Base-by-base conservation (phyloP, 2,797 vertebrate genomes). In the Brachyalestes nurse region DNA sequence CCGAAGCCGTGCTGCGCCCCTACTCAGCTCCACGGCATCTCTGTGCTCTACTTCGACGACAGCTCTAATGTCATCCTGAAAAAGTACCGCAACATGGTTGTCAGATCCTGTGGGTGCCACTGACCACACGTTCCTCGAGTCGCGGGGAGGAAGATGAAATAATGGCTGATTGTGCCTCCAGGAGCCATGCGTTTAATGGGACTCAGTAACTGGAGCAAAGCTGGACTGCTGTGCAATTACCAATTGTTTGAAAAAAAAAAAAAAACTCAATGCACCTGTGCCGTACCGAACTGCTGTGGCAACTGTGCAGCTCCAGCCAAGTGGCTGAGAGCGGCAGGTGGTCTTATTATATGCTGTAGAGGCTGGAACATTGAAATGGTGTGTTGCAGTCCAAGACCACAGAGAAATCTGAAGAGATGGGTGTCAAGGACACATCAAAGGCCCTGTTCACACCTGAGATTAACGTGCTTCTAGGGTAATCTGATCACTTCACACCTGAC, bases 61-160 rank as follows among this genome's bases (percentile, higher is more conserved):
- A 99, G 97, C 91, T 99, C 98, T 91, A 99, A 99, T 0, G 98
- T 99, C 82, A 99, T 99, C 88, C 94, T 99, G 78, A 99, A 99
- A 93, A 99, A 99, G 87, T 99, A 99, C 91, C 95, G 98, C 71
- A 99, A 99, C 93, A 99, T 99, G 98, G 98, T 99, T 69, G 98
- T 99, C 89, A 93, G 97, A 91, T 96, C 97, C 67, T 99, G 98
- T 0, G 98, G 98, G 86, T 99, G 98, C 87, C 98, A 99, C 92
- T 99, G 95, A 94, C 80, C 9, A 57, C 55, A 5, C 14, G 49
- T 42, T 64, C 16, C 9, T 40, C 72, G 12, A 5, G 65, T 53
- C 62, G 23, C 23, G 42, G 40, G 28, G 5, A 10, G n/a, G 75
- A 82, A 23, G 74, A 82, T 62, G 13, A 57, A 75, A 83, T 61